These are phyloP conservation scores for Nesidiocoris tenuis DNA, from an alignment of 2,888 invertebrate species.

Conservation along the genomic window DNA sequence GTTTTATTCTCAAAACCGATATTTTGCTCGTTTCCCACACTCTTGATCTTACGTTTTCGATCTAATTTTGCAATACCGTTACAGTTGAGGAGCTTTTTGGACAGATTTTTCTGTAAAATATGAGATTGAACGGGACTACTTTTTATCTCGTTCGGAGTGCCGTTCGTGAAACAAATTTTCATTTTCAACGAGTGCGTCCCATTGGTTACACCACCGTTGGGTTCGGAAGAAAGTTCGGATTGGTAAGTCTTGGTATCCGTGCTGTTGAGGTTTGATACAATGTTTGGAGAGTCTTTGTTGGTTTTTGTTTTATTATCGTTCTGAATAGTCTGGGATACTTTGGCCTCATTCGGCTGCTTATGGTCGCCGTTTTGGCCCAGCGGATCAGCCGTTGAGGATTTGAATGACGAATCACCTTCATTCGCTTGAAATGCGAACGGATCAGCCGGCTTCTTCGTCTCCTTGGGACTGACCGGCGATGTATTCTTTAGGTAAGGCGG, in stretches of 20 bases:
- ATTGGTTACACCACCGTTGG: constrained; percentile 41
- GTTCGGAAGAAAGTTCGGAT: constrained; percentile 35
- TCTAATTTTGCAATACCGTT: neutral
- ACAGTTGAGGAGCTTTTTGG: constrained; percentile 29
- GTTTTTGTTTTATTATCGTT: neutral
- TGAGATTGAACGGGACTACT: constrained; percentile 21
- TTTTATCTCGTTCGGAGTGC: constrained; percentile 1
- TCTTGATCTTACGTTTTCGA: constrained; percentile 9
- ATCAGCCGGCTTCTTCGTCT: neutral
- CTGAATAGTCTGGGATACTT: neutral
- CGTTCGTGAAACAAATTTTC: neutral
- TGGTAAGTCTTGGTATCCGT: constrained; percentile 40
- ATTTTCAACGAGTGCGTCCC: constrained; percentile 37
- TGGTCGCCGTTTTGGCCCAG: neutral
- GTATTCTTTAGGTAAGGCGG: neutral
- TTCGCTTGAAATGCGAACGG: constrained; percentile 15
- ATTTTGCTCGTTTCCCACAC: constrained; percentile 6
- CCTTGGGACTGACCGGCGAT: neutral
- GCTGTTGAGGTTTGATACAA: no score
- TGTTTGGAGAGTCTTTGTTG: neutral
- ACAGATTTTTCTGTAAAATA: constrained; percentile 38
- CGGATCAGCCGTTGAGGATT: neutral
- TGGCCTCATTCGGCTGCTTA: constrained; percentile 8
- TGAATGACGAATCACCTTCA: neutral
- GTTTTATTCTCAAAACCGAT: constrained; percentile 1